phyloP scores from a whole-genome alignment of 1,140 invertebrate species.

The Leptestheria dahalacensis region DNA sequence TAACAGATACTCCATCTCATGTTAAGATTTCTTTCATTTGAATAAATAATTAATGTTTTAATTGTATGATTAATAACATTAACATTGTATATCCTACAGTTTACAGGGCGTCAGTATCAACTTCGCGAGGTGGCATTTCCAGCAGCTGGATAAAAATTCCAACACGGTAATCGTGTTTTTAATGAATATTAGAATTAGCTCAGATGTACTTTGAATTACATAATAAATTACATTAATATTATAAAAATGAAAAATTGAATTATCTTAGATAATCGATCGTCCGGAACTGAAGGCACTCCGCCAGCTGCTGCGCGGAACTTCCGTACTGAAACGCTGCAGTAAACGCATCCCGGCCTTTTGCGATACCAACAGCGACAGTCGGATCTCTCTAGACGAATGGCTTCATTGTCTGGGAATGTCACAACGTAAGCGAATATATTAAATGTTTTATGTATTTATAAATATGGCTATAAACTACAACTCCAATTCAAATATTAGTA shows the following conservation, averaged over 20 bases:
- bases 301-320: conserved; percentile 46
- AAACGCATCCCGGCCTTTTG: conserved; percentile 77
- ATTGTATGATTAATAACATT: too few relatives aligned
- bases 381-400: conserved; percentile 77
- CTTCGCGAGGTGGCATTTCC: conserved; percentile 63
- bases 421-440: conserved; percentile 10
- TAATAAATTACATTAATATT: not conserved
- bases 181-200: too few relatives aligned
- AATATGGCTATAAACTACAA: too few relatives aligned
- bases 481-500: too few relatives aligned
- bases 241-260: not conserved
- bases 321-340: conserved; percentile 58
- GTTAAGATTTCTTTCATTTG: not conserved
- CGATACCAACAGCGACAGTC: conserved; percentile 74
- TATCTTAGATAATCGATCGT: conserved; percentile 49
- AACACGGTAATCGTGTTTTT: too few relatives aligned
- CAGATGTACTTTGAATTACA: too few relatives aligned
- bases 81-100: not conserved
- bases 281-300: conserved; percentile 77
- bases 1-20: not conserved
- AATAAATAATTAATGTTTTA: not conserved
- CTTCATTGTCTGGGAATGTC: conserved; percentile 50
- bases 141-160: conserved; percentile 66
- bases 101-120: not conserved
- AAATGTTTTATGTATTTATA: too few relatives aligned